These are phyloP conservation scores for Chaetops frenatus DNA, from an alignment of 2,113 vertebrate genomes.

Conservation along the genomic window DNA sequence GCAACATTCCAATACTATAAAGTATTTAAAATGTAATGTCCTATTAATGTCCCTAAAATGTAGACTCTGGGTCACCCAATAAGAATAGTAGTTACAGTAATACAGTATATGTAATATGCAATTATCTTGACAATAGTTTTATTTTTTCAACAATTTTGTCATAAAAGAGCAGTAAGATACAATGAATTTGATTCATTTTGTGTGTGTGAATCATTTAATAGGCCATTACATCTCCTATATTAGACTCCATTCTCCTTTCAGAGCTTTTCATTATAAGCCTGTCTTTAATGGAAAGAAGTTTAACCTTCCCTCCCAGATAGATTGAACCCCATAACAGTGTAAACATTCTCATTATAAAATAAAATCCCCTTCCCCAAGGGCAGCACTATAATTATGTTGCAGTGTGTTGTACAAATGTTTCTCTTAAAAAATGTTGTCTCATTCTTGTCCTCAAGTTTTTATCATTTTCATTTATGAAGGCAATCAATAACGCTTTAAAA, in stretches of 20 bases:
- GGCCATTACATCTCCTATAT: constrained; percentile 83
- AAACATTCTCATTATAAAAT: constrained; percentile 86
- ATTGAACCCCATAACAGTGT: constrained; percentile 82
- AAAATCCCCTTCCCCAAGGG: constrained; percentile 84
- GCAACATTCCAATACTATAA: constrained; percentile 71
- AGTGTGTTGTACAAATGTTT: constrained; percentile 72
- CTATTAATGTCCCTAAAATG: constrained; percentile 78
- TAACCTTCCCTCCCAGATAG: constrained; percentile 83
- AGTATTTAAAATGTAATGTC: constrained; percentile 80
- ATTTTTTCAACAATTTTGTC: constrained; percentile 82
- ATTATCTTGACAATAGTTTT: constrained; percentile 82
- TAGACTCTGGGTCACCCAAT: constrained; percentile 73
- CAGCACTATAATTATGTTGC: constrained; percentile 80
- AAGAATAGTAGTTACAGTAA: constrained; percentile 75
- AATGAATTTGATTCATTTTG: constrained; percentile 84
- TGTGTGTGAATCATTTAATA: constrained; percentile 84
- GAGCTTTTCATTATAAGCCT: constrained; percentile 84
- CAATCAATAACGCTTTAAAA: constrained; percentile 71
- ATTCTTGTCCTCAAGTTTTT: constrained; percentile 72
- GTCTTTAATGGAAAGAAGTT: constrained; percentile 84
- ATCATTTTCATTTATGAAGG: constrained; percentile 65
- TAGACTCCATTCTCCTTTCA: constrained; percentile 79
- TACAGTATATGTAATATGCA: constrained; percentile 76
- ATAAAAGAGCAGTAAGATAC: constrained; percentile 80
- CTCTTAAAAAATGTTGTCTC: constrained; percentile 76